Percentiles rank a stretch among this genome's conserved stretches.
Conservation (phyloP, 2,888 invertebrate species). For the Glomeris marginata region DNA sequence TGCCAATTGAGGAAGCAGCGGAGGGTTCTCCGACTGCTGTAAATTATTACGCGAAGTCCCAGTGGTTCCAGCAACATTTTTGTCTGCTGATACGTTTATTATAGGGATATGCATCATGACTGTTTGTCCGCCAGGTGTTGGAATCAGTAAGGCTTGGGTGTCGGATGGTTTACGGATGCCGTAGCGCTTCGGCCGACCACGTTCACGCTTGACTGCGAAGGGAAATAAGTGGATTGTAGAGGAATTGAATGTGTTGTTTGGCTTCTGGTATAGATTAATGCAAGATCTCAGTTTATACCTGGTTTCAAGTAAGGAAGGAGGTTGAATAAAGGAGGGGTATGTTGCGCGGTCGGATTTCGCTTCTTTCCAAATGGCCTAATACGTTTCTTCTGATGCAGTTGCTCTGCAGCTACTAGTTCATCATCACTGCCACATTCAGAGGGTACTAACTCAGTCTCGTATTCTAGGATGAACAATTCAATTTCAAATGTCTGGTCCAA, state of each 20-base stretch:
- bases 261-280: too few species aligned
- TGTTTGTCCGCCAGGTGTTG: slow-evolving; percentile 27
- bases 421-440: slow-evolving; percentile 19
- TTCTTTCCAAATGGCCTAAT: slow-evolving; percentile 12
- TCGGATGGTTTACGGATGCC: slow-evolving; percentile 11
- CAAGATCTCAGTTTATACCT: background rate
- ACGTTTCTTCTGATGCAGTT: slow-evolving; percentile 18
- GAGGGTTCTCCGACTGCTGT: background rate
- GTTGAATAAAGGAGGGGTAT: too few species aligned
- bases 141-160: slow-evolving; percentile 28
- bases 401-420: slow-evolving; percentile 21
- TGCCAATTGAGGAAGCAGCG: background rate
- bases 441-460: slow-evolving; percentile 24
- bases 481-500: background rate
- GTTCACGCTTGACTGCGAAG: too few species aligned
- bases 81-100: slow-evolving; percentile 23
- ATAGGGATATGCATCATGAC: slow-evolving; percentile 27
- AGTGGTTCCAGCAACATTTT: slow-evolving; percentile 11
- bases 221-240: too few species aligned
- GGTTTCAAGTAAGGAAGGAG: slow-evolving; percentile 1
- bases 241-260: too few species aligned
- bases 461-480: slow-evolving; percentile 22
- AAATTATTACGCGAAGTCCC: background rate
- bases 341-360: slow-evolving; percentile 13
- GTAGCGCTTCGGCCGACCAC: too few species aligned